phyloP scores from a whole-genome alignment of 2,888 invertebrate genomes.

The Cheilosia pagana region DNA sequence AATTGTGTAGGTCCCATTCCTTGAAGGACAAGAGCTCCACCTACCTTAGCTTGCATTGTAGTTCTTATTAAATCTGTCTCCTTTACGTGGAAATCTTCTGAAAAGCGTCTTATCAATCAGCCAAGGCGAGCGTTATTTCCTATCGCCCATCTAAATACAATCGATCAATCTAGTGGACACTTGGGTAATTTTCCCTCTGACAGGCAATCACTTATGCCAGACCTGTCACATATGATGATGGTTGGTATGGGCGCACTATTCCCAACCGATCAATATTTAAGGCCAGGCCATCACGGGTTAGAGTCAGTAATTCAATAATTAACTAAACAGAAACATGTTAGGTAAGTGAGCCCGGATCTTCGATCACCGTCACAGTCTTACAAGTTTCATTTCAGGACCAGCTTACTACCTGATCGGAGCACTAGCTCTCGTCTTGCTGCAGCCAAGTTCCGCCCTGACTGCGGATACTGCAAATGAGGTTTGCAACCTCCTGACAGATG shows the following conservation, averaged over 20 bases:
- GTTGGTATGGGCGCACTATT: background rate
- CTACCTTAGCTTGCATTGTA: too few species aligned
- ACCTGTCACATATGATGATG: constrained; percentile 6
- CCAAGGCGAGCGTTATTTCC: background rate
- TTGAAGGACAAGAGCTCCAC: too few species aligned
- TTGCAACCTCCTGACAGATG: constrained; percentile 76
- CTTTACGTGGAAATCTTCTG: too few species aligned
- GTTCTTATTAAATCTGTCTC: too few species aligned
- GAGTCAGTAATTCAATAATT: constrained; percentile 46
- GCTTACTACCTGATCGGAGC: constrained; percentile 28
- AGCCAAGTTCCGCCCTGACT: constrained; percentile 41
- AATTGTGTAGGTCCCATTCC: too few species aligned
- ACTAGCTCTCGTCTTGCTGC: constrained; percentile 15
- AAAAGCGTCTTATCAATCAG: too few species aligned
- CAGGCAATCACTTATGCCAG: constrained; percentile 27
- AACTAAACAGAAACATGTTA: constrained; percentile 47
- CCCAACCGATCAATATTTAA: constrained; percentile 49
- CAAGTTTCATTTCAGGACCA: constrained; percentile 32
- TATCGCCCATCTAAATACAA: background rate
- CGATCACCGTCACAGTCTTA: background rate
- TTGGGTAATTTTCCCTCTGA: background rate
- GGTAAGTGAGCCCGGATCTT: constrained; percentile 32
- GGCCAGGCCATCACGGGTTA: background rate
- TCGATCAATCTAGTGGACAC: constrained; percentile 5
- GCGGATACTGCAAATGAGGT: constrained; percentile 44